phyloP scores from a whole-genome alignment of 2,113 vertebrate species.

The Semnornis frantzii region DNA sequence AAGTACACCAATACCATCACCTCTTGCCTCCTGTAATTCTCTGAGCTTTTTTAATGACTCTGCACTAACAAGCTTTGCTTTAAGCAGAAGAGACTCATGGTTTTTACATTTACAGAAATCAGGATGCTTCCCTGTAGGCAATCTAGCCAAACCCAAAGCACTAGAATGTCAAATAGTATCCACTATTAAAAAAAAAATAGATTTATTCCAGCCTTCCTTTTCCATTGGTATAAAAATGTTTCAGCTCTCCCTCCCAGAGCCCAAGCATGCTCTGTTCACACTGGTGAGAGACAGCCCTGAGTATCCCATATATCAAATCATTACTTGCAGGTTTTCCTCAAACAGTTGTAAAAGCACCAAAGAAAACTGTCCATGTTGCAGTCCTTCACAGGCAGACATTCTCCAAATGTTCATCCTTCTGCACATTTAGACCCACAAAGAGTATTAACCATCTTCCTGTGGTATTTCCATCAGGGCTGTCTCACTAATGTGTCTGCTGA shows the following conservation, averaged over 20 bases:
- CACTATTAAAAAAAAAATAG: background rate
- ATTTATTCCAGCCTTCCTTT: background rate
- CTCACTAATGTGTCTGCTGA: background rate
- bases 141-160: background rate
- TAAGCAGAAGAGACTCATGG: background rate
- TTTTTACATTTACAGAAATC: background rate
- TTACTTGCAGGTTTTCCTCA: background rate
- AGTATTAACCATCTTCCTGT: background rate
- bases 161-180: background rate
- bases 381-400: background rate
- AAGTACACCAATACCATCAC: background rate
- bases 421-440: background rate
- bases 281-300: background rate
- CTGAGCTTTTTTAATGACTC: background rate
- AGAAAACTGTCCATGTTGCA: background rate
- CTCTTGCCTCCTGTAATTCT: background rate
- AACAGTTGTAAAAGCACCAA: background rate
- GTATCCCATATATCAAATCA: background rate
- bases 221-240: background rate
- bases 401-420: background rate
- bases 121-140: background rate
- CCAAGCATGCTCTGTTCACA: accelerated
- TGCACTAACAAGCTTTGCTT: background rate
- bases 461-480: background rate
- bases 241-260: background rate